A percentile compares a stretch with the other conserved stretches of the same genome.
Evolutionary conservation across 2,888 invertebrate species (phyloP).

Genomic region (Chloromyia formosa): DNA sequence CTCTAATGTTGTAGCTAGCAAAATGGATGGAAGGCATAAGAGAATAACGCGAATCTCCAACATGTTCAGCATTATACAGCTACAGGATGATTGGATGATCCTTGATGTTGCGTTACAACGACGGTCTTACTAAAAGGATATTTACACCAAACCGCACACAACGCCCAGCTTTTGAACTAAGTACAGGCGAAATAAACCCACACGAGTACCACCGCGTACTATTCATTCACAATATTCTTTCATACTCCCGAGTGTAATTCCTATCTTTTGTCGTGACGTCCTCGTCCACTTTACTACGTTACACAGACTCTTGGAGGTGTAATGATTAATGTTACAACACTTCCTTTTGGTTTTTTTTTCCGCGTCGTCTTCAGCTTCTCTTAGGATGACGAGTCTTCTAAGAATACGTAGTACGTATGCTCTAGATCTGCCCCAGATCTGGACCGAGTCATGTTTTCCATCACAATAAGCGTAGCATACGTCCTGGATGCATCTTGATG

Average conservation of each 20-base stretch:
- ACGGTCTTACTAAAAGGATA: background rate
- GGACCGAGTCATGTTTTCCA: too few relatives aligned
- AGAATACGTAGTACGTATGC: background rate
- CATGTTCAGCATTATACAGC: conserved; percentile 57
- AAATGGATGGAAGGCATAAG: conserved; percentile 64
- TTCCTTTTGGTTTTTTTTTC: background rate
- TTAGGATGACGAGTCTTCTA: background rate
- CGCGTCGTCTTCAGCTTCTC: background rate
- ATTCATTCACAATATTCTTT: too few relatives aligned
- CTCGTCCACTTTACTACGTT: conserved; percentile 22
- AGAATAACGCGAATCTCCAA: conserved; percentile 64
- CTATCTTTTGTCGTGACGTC: background rate
- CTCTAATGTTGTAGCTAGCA: conserved; percentile 64
- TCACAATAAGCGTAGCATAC: too few relatives aligned
- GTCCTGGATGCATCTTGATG: background rate
- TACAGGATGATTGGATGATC: conserved; percentile 21
- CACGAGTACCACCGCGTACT: too few relatives aligned
- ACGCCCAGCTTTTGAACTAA: conserved; percentile 14
- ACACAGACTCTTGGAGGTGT: conserved; percentile 4
- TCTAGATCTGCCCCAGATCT: background rate
- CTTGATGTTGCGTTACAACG: background rate
- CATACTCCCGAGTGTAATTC: too few relatives aligned
- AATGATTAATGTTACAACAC: conserved; percentile 40
- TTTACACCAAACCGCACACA: background rate
- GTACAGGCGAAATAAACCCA: background rate